Base-by-base conservation (phyloP, 2,113 vertebrate species). In the Helogale parvula region DNA sequence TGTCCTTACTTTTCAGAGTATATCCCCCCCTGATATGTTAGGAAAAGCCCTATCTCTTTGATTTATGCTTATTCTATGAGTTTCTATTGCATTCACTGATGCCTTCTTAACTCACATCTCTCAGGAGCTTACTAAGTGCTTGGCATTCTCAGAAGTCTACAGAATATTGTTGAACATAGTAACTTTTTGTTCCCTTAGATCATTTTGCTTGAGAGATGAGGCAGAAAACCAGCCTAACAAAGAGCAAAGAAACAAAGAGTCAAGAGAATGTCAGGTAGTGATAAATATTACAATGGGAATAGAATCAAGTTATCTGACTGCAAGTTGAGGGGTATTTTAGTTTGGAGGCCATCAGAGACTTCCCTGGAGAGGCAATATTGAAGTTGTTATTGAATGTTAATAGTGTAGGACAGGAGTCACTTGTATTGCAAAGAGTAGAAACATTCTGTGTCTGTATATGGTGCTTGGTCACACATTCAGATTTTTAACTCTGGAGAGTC, bases 381-480 rank as follows among this genome's bases (percentile, higher is more conserved):
- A 50, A 47, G 45, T 29, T 81, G 38, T 88, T 15, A 29, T 19
- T 88, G 50, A 88, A 47, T 13, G 3, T 31, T 0, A 21, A 8
- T 47, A 35, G 71, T 5, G 7, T n/a, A 47, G 8, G 85, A 80
- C 31, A 63, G 52, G 50, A 29, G 74, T 54, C 47, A 45, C 15
- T 13, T 15, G 27, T 60, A 23, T 14, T 52, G 38, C 31, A 3
- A 45, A 69, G 5, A 50, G 47, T 16, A 47, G 65, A 35, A 77
- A 79, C 2, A 0, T 0, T 0, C 60, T 66, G 8, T 21, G 9
- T 86, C n/a, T 77, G 8, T 16, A 41, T 13, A 25, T 10, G 1
- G 29, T 60, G 12, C 12, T 31, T 69, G 8, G 16, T 23, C 50
- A 3, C 84, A 60, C 31, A 23, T 57, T 80, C 65, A 63, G 50